phyloP scores from a whole-genome alignment of 2,113 vertebrate genomes.

The Phocoena sinus region DNA sequence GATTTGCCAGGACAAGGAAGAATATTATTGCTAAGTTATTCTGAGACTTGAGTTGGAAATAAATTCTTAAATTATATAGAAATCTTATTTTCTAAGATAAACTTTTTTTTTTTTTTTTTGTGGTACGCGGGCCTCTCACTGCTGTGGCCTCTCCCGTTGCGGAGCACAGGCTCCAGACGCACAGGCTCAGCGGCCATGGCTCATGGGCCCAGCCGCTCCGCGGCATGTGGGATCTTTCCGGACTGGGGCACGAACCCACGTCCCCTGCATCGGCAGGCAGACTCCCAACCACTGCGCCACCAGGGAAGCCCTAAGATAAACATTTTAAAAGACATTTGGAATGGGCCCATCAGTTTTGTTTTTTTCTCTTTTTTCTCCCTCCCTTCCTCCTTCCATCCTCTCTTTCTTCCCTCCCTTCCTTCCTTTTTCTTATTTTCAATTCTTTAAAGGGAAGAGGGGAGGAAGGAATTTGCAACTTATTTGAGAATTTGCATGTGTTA shows the following conservation, averaged over 20 bases:
- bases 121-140: no score
- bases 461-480: background rate
- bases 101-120: background rate
- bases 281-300: no score
- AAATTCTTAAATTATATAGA: background rate
- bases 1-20: background rate
- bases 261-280: no score
- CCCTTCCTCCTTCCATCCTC: background rate
- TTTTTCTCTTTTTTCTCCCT: background rate
- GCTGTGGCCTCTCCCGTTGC: no score
- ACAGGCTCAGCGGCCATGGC: no score
- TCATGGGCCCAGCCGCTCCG: no score
- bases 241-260: no score
- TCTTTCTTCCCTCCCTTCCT: background rate
- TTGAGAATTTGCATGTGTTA: background rate
- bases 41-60: background rate
- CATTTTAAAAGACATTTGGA: background rate
- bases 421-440: background rate
- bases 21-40: background rate
- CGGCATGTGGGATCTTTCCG: no score
- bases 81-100: background rate
- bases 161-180: no score
- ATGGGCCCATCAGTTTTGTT: background rate
- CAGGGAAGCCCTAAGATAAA: background rate
- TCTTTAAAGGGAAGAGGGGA: background rate